Percentiles rank a stretch among this genome's conserved stretches.
phyloP scores from a whole-genome alignment of 2,113 vertebrate species.

The Entelurus aequoreus region DNA sequence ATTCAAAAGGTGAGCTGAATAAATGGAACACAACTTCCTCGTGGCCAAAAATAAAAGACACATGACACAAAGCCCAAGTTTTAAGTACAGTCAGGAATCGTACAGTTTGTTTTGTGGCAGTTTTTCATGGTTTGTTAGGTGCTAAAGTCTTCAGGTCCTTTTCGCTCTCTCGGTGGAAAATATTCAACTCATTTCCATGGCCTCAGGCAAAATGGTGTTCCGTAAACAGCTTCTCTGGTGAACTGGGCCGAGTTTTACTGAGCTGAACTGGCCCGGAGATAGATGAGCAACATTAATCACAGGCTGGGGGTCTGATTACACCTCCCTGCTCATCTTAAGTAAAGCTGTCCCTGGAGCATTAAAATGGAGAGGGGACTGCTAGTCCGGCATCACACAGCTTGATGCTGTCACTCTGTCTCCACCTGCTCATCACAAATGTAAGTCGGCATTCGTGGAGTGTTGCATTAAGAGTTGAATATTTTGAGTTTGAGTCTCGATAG shows the following conservation, averaged over 20 bases:
- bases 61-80: constrained; percentile 35
- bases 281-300: constrained; percentile 71
- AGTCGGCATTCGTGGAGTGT: constrained; percentile 14
- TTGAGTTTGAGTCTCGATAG: neutral
- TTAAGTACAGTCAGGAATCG: constrained; percentile 35
- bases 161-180: constrained; percentile 52
- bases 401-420: constrained; percentile 24
- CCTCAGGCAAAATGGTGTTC: constrained; percentile 41
- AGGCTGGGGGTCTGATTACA: constrained; percentile 67
- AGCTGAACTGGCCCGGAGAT: constrained; percentile 53
- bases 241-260: constrained; percentile 53
- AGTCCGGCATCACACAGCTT: constrained; percentile 40
- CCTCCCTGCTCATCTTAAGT: constrained; percentile 59
- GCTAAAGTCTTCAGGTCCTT: constrained; percentile 37
- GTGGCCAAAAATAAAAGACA: constrained; percentile 49
- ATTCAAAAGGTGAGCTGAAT: constrained; percentile 43
- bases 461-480: constrained; percentile 1
- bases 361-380: constrained; percentile 41
- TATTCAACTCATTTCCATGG: constrained; percentile 60
- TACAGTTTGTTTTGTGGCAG: constrained; percentile 33
- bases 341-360: constrained; percentile 63
- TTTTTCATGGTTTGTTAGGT: constrained; percentile 44
- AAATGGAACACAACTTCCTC: constrained; percentile 54
- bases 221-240: constrained; percentile 61
- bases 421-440: constrained; percentile 16